Base-by-base conservation (phyloP, 2,113 vertebrate genomes). In the Pao palembangensis region DNA sequence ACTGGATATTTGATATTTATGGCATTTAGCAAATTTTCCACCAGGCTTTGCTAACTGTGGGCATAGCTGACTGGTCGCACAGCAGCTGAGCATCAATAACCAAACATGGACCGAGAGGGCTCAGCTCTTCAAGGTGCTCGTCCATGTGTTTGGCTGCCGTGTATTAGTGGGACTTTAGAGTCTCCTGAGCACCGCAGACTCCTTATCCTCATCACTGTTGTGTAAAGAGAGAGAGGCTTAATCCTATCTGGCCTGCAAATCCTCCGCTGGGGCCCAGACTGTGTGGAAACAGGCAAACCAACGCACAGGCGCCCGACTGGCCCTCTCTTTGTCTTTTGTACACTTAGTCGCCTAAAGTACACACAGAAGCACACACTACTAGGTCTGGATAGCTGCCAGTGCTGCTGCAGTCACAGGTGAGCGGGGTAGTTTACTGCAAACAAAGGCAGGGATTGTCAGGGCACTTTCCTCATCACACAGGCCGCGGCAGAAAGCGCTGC, bases 151-250 rank as follows among this genome's bases (percentile, higher is more conserved):
- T 80, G 64, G 72, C 81, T 75, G 79, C 75, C 69, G 73, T 79
- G 87, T 80, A 79, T 88, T 85, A 88, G 83, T 73, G 71, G 83
- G 71, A 84, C 82, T 88, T 89, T 87, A 78, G 71, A 82, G 75
- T 69, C 85, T 87, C 83, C 86, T 73, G 83, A 82, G 76, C 78
- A 85, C 75, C 60, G 62, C 55, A 16, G 80, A 81, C 78, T 85
- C 79, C 82, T 90, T 84, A 89, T 89, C 86, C 88, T 78, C 88
- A 75, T 88, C 85, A 80, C 72, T 88, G 83, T 87, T 91, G 90
- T 88, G 86, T 86, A 88, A 90, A 90, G 88, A 90, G 85, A 89
- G 75, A 69, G 74, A 84, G 80, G 80, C 16, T 79, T 91, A 90
- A 91, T 90, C 90, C 89, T 86, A 84, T 85, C 84, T 88, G 83